Base-by-base conservation (phyloP, 2,888 invertebrate species). In the Andrena fulva region DNA sequence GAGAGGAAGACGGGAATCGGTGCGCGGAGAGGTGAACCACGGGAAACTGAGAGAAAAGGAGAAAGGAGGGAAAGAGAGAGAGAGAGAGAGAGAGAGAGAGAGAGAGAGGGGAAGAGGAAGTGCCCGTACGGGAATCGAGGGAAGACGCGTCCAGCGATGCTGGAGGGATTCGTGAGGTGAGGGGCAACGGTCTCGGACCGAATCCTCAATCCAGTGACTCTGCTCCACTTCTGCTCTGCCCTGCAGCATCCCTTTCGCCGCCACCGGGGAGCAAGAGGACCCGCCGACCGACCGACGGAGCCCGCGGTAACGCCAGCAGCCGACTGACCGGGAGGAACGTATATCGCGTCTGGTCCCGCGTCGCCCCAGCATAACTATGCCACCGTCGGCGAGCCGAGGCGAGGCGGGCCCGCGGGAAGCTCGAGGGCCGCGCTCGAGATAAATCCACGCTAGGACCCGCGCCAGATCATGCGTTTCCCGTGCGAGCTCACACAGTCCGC, bases 161-260 rank as follows among this genome's bases (percentile, higher is more conserved):
- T 85, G 88, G 83, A 84, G 77, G 88, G 85, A 84, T 82, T 86
- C 67, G 84, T 85, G 72, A 89, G 87, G 88, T 89, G 90, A 88
- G 80, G 42, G 72, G 73, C 81, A 72, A 81, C 85, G 85, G 74
- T 78, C 52, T 59, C 29, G 33, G 72, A 63, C 70, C 59, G 54
- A 62, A 42, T n/a, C n/a, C n/a, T n/a, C n/a, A n/a, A n/a, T 35
- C 59, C 52, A 56, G 20, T 29, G 20, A 63, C 60, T 54, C 63
- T 35, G 27, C 24, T 84, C 63, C 59, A 69, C 63, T 50, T 76
- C 59, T 66, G 67, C 67, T 0, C 20, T 20, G 71, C 54, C 27
- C 64, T 66, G 74, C 80, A 86, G 80, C 84, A 86, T 86, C 86
- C 66, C 78, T 56, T 31, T 62, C 33, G 31, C 71, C 33, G 31